Evolutionary conservation across 2,113 vertebrate genomes (phyloP), one percentile per base, ranked within the genome.

Genomic region (Eira barbara): DNA sequence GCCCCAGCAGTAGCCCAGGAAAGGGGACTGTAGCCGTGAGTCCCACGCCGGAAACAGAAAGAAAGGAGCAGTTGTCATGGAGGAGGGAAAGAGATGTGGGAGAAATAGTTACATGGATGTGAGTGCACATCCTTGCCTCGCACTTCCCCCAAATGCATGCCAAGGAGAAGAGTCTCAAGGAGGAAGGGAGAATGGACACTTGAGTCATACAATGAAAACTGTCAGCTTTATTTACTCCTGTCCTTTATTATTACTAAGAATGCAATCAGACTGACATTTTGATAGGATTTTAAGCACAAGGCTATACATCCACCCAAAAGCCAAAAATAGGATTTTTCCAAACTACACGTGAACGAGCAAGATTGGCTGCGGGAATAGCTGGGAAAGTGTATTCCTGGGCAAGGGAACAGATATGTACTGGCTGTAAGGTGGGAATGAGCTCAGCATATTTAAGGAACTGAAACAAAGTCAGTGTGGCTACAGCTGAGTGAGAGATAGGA

Each of bases 231-330:
- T 59, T 81, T 88, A 47, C 21, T 65, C 47, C 49, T 81, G 71
- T 87, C 82, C 67, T 94, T 94, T 36, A 88, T 79, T 94, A 79
- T 78, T 59, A 61, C 25, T 89, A 71, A 81, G 10, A 88, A 94
- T 47, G 47, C 36, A 71, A 80, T 45, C 47, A 94, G 49, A 88
- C 15, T 57, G 83, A 57, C 36, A 47, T 36, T 73, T 78, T 47
- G 36, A n/a, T 78, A 78, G 61, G 29, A 25, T 49, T 86, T 69
- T 23, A 45, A 45, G 47, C 55, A 55, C 61, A 81, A 69, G 20
- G 55, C 31, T 88, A 80, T 80, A 88, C 31, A 88, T 7, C 23
- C 23, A 59, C 61, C 31, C 74, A 49, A 31, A 21, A 57, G 42
- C 86, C 71, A 65, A 49, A 93, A 18, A 79, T 0, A 80, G n/a